Base-by-base conservation (phyloP, 2,888 invertebrate genomes). In the Cantharis rustica region DNA sequence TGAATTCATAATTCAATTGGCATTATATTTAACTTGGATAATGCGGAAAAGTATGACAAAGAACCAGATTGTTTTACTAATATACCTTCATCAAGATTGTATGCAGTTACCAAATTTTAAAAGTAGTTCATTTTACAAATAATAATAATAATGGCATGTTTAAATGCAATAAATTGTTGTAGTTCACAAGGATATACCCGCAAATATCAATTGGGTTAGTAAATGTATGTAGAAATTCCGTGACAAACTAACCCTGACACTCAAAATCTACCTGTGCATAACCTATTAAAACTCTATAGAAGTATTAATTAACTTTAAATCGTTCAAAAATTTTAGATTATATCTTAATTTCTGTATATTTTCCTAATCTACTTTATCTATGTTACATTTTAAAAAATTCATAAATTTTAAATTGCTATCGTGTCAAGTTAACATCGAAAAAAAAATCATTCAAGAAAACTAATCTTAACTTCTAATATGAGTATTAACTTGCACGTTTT, bases 401-500 rank as follows among this genome's bases (percentile, higher is more conserved):
- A 47, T 47, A n/a, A 47, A 47, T 47, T 47, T 47, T 7, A 47
- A 47, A 47, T 47, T 47, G 47, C 47, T 47, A n/a, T 9, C n/a
- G n/a, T 47, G 47, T n/a, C n/a, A 47, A 47, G 47, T 47, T 47
- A n/a, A 47, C 13, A 68, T 61, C 26, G 68, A 26, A 66, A 68
- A 68, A 72, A 68, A 72, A 72, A 72, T 66, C 68, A 61, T 68
- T 68, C 7, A 61, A 13, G 31, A 66, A 68, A 72, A 72, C 68
- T 72, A 72, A 72, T 72, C 72, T 68, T 61, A 68, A 73, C 61
- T 68, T 73, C 69, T 69, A 69, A 68, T 73, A 69, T 26, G 68
- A 47, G 47, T 47, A 47, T 73, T 73, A 73, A 73, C 73, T 73
- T 68, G 68, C 61, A 27, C 68, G 68, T 73, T 73, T 73, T 73